A percentile compares a stretch with the other conserved stretches of the same genome.
These are phyloP conservation scores for Microcebus ravelobensis DNA, from an alignment of 2,113 vertebrate genomes.

Conservation along the genomic window DNA sequence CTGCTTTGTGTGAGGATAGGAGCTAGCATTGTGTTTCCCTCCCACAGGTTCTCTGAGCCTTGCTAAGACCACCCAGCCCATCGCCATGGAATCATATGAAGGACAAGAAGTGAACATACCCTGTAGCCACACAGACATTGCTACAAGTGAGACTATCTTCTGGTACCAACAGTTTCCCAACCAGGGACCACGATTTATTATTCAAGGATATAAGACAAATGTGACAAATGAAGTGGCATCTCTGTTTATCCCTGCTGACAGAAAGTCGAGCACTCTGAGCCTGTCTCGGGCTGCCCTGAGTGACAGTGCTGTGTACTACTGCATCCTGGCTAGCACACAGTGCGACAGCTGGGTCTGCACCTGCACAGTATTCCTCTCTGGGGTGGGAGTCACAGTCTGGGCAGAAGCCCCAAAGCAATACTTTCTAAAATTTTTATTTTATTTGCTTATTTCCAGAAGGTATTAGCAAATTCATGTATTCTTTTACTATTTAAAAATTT, in stretches of 20 bases:
- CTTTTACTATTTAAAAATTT: not conserved
- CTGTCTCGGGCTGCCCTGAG: not conserved
- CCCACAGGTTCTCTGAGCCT: conserved; percentile 28
- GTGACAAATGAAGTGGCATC: not conserved
- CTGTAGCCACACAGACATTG: conserved; percentile 35
- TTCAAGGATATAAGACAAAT: conserved; percentile 29
- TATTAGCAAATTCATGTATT: not conserved
- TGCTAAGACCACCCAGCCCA: conserved; percentile 54
- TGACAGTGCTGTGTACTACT: conserved; percentile 56
- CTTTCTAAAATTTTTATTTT: not conserved
- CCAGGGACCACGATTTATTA: conserved; percentile 23
- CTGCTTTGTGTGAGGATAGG: not conserved
- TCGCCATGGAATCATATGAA: not conserved
- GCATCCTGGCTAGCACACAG: conserved; percentile 35
- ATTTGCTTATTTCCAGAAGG: not conserved
- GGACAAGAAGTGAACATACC: conserved; percentile 58
- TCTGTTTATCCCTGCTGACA: conserved; percentile 35
- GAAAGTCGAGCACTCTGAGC: conserved; percentile 49
- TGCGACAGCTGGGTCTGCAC: not conserved
- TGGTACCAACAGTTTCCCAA: conserved; percentile 62
- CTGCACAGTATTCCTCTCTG: not conserved
- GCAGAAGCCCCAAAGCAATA: not conserved
- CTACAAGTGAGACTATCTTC: conserved; percentile 27
- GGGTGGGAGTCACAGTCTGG: no score
- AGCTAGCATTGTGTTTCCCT: not conserved